Base-by-base conservation (phyloP, 2,888 invertebrate genomes). In the Aleiodes alternator region DNA sequence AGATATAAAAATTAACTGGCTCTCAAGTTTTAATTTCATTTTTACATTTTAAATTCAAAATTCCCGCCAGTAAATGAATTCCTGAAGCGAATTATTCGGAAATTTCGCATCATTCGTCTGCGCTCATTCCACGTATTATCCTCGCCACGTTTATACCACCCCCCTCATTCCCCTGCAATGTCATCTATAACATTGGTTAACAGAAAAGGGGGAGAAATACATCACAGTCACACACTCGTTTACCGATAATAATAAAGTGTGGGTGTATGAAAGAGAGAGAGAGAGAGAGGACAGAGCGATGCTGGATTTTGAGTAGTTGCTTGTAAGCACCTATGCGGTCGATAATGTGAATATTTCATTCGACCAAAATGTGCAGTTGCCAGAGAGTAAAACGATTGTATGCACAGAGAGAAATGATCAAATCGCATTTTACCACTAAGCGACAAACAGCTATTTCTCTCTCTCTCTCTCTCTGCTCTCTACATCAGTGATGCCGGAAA, bases 271-370 rank as follows among this genome's bases (percentile, higher is more conserved):
- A 11, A 16, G 16, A 23, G 23, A 34, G 16, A 16, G 16, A 23
- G 23, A n/a, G n/a, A 34, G 16, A 16, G 16, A 23, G 23, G 23
- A 43, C 64, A 6, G 64, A 4, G 64, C 14, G 34, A 34, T 4
- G 16, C 16, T 43, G 48, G 48, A 64, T 64, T 64, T 64, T 64
- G 16, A 48, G 23, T 64, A 48, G 16, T 43, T 64, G 64, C 64
- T 64, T 48, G 48, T 48, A 64, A 48, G 64, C 23, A 56, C 56
- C 29, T 56, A 23, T 76, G 66, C 76, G 11, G 76, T 76, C 77
- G 80, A 78, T 83, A 81, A 82, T 80, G 81, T 82, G 83, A 85
- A 85, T 85, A 85, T 86, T 86, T 85, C 81, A 82, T 84, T 83
- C 79, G 80, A 78, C 76, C 80, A 78, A 83, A 82, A 82, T 79